Percentiles rank a stretch among this genome's conserved stretches.
These are phyloP conservation scores for Lycorma delicatula DNA, from an alignment of 1,140 invertebrate species.

Conservation along the genomic window DNA sequence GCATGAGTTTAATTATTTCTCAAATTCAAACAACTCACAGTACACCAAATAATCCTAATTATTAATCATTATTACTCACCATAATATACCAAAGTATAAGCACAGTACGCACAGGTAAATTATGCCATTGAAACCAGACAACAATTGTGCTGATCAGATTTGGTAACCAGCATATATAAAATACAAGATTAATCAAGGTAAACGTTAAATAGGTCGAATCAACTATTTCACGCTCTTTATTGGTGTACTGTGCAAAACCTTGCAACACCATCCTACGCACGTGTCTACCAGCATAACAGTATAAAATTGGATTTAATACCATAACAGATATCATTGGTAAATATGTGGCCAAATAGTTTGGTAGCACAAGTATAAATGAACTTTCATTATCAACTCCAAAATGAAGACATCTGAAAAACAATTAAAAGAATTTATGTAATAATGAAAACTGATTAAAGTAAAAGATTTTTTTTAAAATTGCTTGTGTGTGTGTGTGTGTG, in stretches of 20 bases:
- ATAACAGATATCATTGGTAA: slow-evolving; percentile 61
- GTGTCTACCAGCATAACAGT: slow-evolving; percentile 47
- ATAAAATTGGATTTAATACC: slow-evolving; percentile 65
- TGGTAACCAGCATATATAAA: slow-evolving; percentile 73
- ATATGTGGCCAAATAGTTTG: slow-evolving; percentile 69
- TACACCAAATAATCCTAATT: not conserved
- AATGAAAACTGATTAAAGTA: no score
- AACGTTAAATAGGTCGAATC: slow-evolving; percentile 63
- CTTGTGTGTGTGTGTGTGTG: no score
- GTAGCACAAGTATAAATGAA: slow-evolving; percentile 56
- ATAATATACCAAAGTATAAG: slow-evolving; percentile 69
- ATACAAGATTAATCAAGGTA: slow-evolving; percentile 62
- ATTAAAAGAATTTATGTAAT: slow-evolving; percentile 18
- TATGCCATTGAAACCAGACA: slow-evolving; percentile 65
- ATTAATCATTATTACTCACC: slow-evolving; percentile 44
- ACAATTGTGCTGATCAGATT: slow-evolving; percentile 68
- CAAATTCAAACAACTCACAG: not conserved
- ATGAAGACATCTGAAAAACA: slow-evolving; percentile 59
- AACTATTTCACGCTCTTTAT: slow-evolving; percentile 58
- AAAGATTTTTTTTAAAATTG: no score
- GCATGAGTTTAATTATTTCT: not conserved
- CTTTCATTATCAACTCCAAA: no score
- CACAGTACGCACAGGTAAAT: slow-evolving; percentile 56
- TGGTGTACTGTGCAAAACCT: slow-evolving; percentile 46
- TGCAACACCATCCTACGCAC: slow-evolving; percentile 36